Evolutionary conservation across 2,113 vertebrate species (phyloP), one percentile per base, ranked within the genome.

Genomic region (Gracilinanus agilis): DNA sequence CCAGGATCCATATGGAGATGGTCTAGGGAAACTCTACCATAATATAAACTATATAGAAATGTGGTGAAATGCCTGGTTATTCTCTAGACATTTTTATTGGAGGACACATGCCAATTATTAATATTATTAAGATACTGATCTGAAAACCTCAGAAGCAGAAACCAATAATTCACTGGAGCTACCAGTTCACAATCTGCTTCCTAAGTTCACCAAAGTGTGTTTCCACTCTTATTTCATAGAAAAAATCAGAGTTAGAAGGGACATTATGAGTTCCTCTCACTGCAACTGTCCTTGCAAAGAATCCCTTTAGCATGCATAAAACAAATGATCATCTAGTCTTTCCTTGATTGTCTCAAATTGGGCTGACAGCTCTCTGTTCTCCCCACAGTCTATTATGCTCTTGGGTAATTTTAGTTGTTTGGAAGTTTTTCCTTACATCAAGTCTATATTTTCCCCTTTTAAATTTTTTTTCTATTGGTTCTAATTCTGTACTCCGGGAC

Each of bases 11-110:
- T 88, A 92, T 90, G 97, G 56, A 94, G 40, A 61, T 96, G 94
- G 93, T 56, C 96, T 91, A 49, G 23, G 92, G 90, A 93, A 97
- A 92, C 24, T 94, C 95, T 91, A 49, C 93, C 94, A 54, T 83
- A 96, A 96, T 53, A 92, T 93, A 93, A 94, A 95, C 92, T 97
- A 92, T 97, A 92, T 88, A 97, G 95, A 97, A 98, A 95, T 75
- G 95, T 23, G 53, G 94, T 93, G 29, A 92, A 93, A 92, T 89
- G 21, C 49, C 27, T 92, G 44, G 24, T 29, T 94, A 54, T 44
- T 55, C 93, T 93, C 89, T 89, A 90, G 90, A 91, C 91, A 96
- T 29, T 2, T 49, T 58, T 24, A 44, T 27, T 90, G 44, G 90
- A 95, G 96, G 90, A 55, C 0, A 0, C 90, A 19, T 61, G 90